phyloP scores from a whole-genome alignment of 2,888 invertebrate genomes.

The Microchrysa polita region DNA sequence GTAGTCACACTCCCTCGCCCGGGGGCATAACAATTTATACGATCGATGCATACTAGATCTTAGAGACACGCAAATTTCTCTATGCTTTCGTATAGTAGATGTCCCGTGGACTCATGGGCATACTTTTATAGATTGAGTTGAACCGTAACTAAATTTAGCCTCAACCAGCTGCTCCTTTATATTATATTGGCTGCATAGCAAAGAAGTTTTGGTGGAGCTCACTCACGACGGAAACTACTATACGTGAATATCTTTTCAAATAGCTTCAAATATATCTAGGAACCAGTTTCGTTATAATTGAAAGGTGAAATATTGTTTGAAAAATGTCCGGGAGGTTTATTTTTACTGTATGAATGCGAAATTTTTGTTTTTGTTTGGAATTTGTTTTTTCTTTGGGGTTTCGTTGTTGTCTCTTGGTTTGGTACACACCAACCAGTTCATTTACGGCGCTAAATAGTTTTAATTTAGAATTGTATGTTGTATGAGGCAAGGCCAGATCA shows the following conservation, averaged over 20 bases:
- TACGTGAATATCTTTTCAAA: neutral
- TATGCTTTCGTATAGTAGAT: constrained; percentile 14
- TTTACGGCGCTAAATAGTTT: too few species aligned
- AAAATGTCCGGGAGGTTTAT: neutral
- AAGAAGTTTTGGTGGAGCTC: too few species aligned
- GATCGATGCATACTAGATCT: constrained; percentile 23
- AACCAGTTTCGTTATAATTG: constrained; percentile 22
- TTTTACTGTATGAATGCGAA: too few species aligned
- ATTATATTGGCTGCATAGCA: too few species aligned
- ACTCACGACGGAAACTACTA: neutral
- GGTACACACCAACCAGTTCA: too few species aligned
- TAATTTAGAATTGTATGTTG: too few species aligned
- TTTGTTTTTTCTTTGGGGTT: too few species aligned
- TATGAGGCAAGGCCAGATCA: too few species aligned
- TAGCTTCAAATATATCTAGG: constrained; percentile 10
- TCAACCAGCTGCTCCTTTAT: constrained; percentile 26
- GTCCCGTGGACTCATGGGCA: too few species aligned
- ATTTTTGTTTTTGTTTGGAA: too few species aligned
- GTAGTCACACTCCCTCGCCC: constrained; percentile 42
- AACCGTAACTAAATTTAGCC: neutral
- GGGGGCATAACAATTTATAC: neutral
- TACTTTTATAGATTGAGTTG: constrained; percentile 6
- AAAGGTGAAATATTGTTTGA: constrained; percentile 14
- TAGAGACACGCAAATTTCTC: constrained; percentile 37
- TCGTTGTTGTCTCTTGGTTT: too few species aligned